Conservation (phyloP, 2,888 invertebrate species). For the Torymus auratus region DNA sequence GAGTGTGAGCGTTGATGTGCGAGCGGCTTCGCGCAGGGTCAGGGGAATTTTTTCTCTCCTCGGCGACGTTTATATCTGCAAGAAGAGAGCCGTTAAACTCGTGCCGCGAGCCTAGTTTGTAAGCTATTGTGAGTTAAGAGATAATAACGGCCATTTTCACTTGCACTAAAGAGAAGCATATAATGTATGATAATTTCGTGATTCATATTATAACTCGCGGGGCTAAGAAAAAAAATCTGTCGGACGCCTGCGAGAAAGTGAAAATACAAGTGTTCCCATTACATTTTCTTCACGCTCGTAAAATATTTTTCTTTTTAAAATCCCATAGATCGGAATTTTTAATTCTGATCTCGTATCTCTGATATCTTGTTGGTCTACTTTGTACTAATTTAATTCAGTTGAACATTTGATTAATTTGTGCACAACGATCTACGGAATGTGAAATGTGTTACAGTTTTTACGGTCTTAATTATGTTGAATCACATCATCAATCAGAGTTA, state of each 20-base stretch:
- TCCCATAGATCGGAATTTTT: no score
- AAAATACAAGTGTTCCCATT: constrained; percentile 30
- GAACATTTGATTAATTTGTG: no score
- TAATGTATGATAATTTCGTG: constrained; percentile 45
- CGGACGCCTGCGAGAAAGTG: constrained; percentile 25
- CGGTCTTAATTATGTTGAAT: no score
- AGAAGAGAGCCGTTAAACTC: not conserved
- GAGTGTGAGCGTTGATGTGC: no score
- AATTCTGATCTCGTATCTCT: no score
- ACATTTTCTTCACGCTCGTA: not conserved
- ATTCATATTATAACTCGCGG: not conserved
- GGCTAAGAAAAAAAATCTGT: not conserved
- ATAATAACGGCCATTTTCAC: constrained; percentile 18
- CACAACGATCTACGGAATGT: no score
- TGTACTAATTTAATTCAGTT: no score
- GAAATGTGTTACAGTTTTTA: no score
- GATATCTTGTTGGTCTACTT: no score
- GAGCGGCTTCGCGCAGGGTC: not conserved
- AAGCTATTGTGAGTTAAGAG: not conserved
- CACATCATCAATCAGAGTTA: no score
- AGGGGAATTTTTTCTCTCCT: not conserved
- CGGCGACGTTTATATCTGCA: not conserved
- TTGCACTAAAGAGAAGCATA: not conserved
- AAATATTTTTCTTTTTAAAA: not conserved
- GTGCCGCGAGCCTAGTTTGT: not conserved